phyloP scores from a whole-genome alignment of 2,113 vertebrate species.

The Struthidea cinerea region DNA sequence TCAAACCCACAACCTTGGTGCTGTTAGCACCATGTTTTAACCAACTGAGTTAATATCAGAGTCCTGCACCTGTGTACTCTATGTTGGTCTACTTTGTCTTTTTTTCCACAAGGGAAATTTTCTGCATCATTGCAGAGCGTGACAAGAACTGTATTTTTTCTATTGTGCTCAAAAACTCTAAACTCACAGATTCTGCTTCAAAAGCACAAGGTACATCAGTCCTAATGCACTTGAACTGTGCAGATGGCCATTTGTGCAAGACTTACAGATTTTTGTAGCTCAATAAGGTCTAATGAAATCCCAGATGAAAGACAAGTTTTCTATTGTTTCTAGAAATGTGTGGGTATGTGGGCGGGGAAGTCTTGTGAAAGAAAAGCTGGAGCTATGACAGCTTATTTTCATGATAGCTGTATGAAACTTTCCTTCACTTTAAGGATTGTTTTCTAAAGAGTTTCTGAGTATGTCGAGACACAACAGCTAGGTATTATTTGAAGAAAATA shows the following conservation, averaged over 20 bases:
- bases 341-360: neutral
- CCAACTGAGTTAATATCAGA: neutral
- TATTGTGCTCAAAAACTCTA: neutral
- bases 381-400: neutral
- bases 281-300: neutral
- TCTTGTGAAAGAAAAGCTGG: neutral
- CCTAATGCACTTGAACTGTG: neutral
- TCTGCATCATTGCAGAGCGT: rapidly evolving
- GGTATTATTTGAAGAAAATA: neutral
- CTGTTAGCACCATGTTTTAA: neutral
- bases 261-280: neutral
- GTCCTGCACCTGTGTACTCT: neutral
- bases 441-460: neutral
- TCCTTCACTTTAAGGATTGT: neutral
- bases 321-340: neutral
- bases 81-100: neutral
- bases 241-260: neutral
- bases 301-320: neutral
- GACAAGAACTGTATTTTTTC: neutral
- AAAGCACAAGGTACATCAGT: neutral
- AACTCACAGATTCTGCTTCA: neutral
- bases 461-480: neutral
- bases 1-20: neutral
- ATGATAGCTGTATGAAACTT: neutral
- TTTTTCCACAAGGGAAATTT: neutral